phyloP scores from a whole-genome alignment of 2,797 vertebrate genomes.

The Neostethus bicornis region DNA sequence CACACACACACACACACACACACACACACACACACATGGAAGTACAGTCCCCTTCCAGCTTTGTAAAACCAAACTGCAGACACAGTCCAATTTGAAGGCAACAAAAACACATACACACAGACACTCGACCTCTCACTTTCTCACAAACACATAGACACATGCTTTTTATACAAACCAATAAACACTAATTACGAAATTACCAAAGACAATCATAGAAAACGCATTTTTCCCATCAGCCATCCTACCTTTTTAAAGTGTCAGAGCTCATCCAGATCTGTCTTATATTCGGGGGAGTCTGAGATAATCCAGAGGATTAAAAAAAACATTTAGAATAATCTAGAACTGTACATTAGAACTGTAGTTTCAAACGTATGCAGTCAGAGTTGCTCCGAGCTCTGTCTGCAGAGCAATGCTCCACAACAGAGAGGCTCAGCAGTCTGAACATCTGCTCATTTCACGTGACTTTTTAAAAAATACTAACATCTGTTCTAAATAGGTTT shows the following conservation, averaged over 20 bases:
- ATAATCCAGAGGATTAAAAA: slow-evolving; percentile 47
- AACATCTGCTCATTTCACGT: slow-evolving; percentile 95
- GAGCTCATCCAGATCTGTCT: slow-evolving; percentile 7
- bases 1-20: slow-evolving; percentile 20
- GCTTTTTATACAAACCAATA: too few species aligned
- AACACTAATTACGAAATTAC: slow-evolving; percentile 10
- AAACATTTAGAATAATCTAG: background rate
- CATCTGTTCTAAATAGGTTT: slow-evolving; percentile 96
- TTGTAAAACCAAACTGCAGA: slow-evolving; percentile 15
- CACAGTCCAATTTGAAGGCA: slow-evolving; percentile 24
- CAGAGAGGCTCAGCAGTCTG: slow-evolving; percentile 80
- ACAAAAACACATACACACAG: background rate
- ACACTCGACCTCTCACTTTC: slow-evolving; percentile 14
- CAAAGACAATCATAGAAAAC: background rate
- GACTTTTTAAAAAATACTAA: slow-evolving; percentile 88
- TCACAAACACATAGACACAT: too few species aligned
- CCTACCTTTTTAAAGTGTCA: slow-evolving; percentile 48
- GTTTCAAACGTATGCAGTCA: background rate
- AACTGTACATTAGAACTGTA: too few species aligned
- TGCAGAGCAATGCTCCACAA: slow-evolving; percentile 71
- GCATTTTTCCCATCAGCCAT: background rate
- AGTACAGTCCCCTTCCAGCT: slow-evolving; percentile 7
- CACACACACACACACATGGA: slow-evolving; percentile 17
- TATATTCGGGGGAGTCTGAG: slow-evolving; percentile 21
- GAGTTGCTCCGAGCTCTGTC: slow-evolving; percentile 55